Base-by-base conservation (phyloP, 2,888 invertebrate genomes). In the Drosophila mayaguana region DNA sequence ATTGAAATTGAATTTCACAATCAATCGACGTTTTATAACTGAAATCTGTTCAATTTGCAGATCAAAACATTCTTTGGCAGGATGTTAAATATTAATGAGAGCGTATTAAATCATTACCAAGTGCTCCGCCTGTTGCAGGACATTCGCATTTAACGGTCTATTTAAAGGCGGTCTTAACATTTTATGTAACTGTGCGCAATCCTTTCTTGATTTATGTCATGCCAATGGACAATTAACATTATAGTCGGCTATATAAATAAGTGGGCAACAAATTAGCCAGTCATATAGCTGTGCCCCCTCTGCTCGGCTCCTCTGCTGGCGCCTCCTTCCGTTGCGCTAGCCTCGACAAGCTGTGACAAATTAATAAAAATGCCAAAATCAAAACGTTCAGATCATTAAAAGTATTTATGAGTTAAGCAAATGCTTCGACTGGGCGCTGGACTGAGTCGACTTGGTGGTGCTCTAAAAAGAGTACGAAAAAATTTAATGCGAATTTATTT, bases 351-450 rank as follows among this genome's bases (percentile, higher is more conserved):
- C 79, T 80, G 82, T 63, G 75, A 69, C 75, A 80, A 80, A 80
- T 80, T 80, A 80, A 81, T 80, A 79, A 78, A 78, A 79, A 70
- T 20, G 43, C 62, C 62, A 64, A 74, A 81, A 69, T 65, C 82
- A 72, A 78, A 80, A 80, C 80, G 80, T 80, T 75, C 75, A 42
- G 68, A 73, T 81, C 80, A 81, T 80, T 75, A 80, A 80, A 81
- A 54, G 61, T 75, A 80, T 80, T 80, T 80, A 80, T 80, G 78
- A 81, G 78, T 66, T 78, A 78, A 48, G 78, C 81, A 78, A 79
- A 79, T 81, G 78, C 66, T 70, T 42, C 42, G 32, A 16, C 18
- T 55, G 62, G 16, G 28, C 28, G 2, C 11, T 18, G 9, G 16
- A 4, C 5, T 1, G 53, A 36, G 36, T 12, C 36, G 43, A 22